Evolutionary conservation across 2,797 vertebrate genomes (phyloP), one percentile per base, ranked within the genome.

Genomic region (Enteromius paludinosus): DNA sequence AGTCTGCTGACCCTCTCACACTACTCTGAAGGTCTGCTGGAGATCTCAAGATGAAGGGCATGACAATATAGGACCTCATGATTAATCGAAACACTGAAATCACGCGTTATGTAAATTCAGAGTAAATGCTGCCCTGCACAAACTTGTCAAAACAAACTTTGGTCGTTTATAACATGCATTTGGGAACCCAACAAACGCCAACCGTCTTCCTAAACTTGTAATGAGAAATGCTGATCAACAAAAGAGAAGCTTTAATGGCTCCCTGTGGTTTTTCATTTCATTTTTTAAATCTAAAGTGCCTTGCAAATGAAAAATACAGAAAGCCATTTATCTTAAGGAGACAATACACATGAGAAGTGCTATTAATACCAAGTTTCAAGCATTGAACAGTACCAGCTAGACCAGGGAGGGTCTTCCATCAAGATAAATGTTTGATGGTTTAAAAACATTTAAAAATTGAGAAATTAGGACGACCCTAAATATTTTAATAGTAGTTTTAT

Each of bases 1-100:
- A 98, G 97, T 90, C 94, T 99, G 1, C 91, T 99, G 86, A 99
- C 98, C 9, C 90, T 99, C 59, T 99, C 98, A 3, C 98, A 98
- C 90, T 98, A 99, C 86, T 98, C 98, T 12, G 98, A 99, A 93
- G 97, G 97, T 98, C 25, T 25, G 59, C 12, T 7, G 59, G 15
- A 69, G 30, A 41, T 15, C 6, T 43, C 15, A 25, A 15, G 25
- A 28, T 38, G 5, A 38, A 49, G 18, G 38, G 76, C 15, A 43
- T 69, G 38, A 25, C 25, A 25, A 25, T 69, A 69, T 15, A 69
- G 20, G 38, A 14, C 3, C 23, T 38, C n/a, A 25, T 1, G 20
- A 43, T 41, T 68, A 14, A 41, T 23, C 20, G 0, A 38, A 68
- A 23, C 6, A 7, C 25, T 28, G 59, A 61, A 28, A 23, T 23